Conservation (phyloP, 2,888 invertebrate genomes). For the Noctua comes region DNA sequence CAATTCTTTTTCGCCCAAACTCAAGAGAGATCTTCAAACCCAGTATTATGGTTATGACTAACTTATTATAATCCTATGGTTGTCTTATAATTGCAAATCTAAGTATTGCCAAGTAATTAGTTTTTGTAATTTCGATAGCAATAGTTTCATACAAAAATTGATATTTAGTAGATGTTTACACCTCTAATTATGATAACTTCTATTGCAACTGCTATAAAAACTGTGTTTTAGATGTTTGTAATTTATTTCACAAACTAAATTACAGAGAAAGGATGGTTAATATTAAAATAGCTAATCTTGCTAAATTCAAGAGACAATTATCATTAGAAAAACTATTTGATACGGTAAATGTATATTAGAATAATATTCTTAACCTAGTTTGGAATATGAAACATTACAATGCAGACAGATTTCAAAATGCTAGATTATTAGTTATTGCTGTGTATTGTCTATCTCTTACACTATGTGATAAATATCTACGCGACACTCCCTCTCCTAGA, state of each 20-base stretch:
- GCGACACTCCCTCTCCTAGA: slow-evolving; percentile 29
- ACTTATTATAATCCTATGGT: neutral
- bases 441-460: slow-evolving; percentile 22
- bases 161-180: slow-evolving; percentile 22
- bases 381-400: slow-evolving; percentile 20
- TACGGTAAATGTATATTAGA: slow-evolving; percentile 18
- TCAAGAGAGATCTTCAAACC: neutral
- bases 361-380: slow-evolving; percentile 34
- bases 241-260: slow-evolving; percentile 46
- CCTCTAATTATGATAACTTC: slow-evolving; percentile 22
- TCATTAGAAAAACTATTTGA: slow-evolving; percentile 43
- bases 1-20: too few relatives aligned
- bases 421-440: slow-evolving; percentile 25
- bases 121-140: neutral
- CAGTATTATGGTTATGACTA: neutral
- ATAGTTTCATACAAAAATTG: slow-evolving; percentile 9
- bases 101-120: slow-evolving; percentile 1
- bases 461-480: slow-evolving; percentile 37
- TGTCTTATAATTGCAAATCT: neutral
- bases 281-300: slow-evolving; percentile 6
- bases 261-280: slow-evolving; percentile 26
- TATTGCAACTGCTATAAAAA: slow-evolving; percentile 42
- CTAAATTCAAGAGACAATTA: slow-evolving; percentile 39
- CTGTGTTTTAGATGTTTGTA: slow-evolving; percentile 23
- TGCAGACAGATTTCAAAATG: slow-evolving; percentile 42